phyloP scores from a whole-genome alignment of 2,888 invertebrate genomes.

The Eupithecia vulgata region DNA sequence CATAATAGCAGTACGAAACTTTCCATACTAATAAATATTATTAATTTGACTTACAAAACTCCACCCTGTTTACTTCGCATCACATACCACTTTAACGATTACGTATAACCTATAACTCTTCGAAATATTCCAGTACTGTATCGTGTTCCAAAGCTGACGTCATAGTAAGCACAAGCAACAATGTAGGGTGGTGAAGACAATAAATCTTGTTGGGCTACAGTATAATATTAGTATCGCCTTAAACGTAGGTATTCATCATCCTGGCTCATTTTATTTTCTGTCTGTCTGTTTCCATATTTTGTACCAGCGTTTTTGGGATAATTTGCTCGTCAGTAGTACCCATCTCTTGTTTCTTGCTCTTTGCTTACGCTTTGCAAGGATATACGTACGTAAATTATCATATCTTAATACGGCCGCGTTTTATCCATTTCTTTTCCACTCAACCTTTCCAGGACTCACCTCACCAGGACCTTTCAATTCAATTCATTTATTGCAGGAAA shows the following conservation, averaged over 20 bases:
- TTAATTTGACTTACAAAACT: conserved; percentile 3
- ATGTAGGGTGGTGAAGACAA: conserved; percentile 65
- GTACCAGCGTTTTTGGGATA: neutral
- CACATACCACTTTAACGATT: conserved; percentile 5
- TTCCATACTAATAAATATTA: neutral
- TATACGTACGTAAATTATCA: neutral
- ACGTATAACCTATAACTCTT: conserved; percentile 4
- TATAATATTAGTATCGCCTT: conserved; percentile 64
- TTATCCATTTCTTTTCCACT: neutral
- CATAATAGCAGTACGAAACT: neutral
- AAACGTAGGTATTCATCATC: conserved; percentile 64
- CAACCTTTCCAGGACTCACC: too few relatives aligned
- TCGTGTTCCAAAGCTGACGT: conserved; percentile 49
- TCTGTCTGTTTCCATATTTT: neutral
- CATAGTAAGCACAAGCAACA: conserved; percentile 56
- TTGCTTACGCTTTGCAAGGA: neutral
- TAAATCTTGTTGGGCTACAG: conserved; percentile 55
- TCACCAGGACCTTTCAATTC: too few relatives aligned
- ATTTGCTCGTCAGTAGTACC: neutral
- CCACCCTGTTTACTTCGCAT: conserved; percentile 20
- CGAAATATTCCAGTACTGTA: conserved; percentile 31
- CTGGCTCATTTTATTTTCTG: conserved; percentile 42
- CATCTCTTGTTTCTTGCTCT: neutral
- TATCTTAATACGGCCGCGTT: neutral
- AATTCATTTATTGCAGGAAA: too few relatives aligned